Evolutionary conservation across 2,113 vertebrate species (phyloP).

Genomic region (Trachemys scripta): DNA sequence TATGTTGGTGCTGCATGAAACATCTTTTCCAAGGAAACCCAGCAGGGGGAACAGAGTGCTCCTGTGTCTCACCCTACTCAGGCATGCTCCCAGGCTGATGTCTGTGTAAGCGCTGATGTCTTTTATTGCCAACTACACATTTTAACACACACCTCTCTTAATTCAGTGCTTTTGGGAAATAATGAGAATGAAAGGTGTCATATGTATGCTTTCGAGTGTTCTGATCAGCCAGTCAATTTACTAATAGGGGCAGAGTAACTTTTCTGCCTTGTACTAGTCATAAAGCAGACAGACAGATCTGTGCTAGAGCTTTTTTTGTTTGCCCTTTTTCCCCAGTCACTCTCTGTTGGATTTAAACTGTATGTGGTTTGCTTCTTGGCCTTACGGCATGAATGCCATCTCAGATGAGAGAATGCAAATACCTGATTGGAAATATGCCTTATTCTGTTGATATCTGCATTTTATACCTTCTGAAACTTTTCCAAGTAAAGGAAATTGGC

Average conservation of each 20-base stretch:
- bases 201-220: neutral
- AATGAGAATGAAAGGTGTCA: neutral
- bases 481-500: conserved; percentile 26
- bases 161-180: neutral
- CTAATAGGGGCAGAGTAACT: neutral
- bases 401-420: conserved; percentile 12
- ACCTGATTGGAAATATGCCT: conserved; percentile 40
- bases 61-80: neutral
- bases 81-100: neutral
- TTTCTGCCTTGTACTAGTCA: neutral
- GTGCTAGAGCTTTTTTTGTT: neutral
- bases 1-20: neutral
- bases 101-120: neutral
- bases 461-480: conserved; percentile 33
- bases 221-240: neutral
- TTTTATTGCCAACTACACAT: neutral
- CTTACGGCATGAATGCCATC: neutral
- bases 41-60: neutral
- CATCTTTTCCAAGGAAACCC: neutral
- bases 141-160: neutral
- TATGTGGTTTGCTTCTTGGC: neutral
- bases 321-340: neutral
- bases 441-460: conserved; percentile 45
- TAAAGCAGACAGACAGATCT: neutral
- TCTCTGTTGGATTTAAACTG: conserved; percentile 1